Evolutionary conservation across 2,797 vertebrate genomes (phyloP).

Genomic region (Pyrocephalus nanus): DNA sequence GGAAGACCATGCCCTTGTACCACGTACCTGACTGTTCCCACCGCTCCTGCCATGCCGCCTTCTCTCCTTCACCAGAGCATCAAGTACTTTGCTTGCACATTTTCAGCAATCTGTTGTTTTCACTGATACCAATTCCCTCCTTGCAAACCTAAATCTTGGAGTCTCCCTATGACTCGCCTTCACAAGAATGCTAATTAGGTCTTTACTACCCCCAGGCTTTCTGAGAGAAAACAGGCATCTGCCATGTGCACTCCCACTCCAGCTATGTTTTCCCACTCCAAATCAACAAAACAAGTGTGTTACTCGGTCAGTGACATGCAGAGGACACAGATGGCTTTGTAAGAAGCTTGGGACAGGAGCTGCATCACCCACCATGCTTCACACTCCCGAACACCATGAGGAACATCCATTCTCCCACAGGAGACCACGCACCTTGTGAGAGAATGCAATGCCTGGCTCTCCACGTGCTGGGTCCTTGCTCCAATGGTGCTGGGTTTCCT

Average conservation of each 20-base stretch:
- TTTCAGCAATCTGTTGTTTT: slow-evolving; percentile 49
- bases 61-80: slow-evolving; percentile 18
- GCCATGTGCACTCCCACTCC: slow-evolving; percentile 52
- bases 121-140: neutral
- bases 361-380: neutral
- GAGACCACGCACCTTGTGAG: rapidly evolving
- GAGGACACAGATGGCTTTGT: neutral
- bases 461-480: neutral
- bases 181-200: slow-evolving; percentile 61
- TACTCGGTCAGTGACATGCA: slow-evolving; percentile 29
- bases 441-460: neutral
- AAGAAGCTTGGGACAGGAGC: neutral
- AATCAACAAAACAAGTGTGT: slow-evolving; percentile 54
- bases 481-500: neutral
- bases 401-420: neutral
- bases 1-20: neutral
- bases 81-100: neutral
- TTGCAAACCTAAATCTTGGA: slow-evolving; percentile 9
- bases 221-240: slow-evolving; percentile 58
- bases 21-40: neutral
- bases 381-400: rapidly evolving
- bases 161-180: slow-evolving; percentile 32
- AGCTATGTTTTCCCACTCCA: slow-evolving; percentile 32
- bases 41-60: neutral
- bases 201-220: slow-evolving; percentile 60